Percentiles rank a stretch among this genome's conserved stretches.
phyloP scores from a whole-genome alignment of 2,797 vertebrate species.

The Thripadectes ignobilis region DNA sequence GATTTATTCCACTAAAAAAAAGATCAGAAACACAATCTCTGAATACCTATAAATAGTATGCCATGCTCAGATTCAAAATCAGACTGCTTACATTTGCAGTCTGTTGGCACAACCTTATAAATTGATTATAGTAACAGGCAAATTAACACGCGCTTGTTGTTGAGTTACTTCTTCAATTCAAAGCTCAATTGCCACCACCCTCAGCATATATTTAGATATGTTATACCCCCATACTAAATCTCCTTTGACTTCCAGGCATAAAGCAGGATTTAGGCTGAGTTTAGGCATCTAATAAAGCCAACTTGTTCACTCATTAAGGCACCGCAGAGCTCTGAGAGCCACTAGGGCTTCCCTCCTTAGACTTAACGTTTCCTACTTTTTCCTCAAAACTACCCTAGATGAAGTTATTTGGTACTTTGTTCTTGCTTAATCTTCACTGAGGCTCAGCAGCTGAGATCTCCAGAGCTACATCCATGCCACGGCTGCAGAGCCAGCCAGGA shows the following conservation, averaged over 20 bases:
- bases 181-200: neutral
- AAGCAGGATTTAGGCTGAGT: neutral
- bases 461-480: fast-evolving
- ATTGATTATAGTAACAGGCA: neutral
- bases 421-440: neutral
- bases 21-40: neutral
- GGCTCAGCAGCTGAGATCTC: fast-evolving
- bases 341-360: neutral
- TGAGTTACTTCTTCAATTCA: neutral
- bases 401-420: neutral
- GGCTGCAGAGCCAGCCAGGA: neutral
- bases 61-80: neutral
- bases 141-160: neutral
- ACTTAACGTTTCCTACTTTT: neutral
- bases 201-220: neutral
- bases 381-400: neutral
- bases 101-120: neutral
- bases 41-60: neutral
- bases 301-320: neutral
- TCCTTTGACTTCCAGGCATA: neutral
- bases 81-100: neutral
- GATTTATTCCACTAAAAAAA: neutral
- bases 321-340: neutral
- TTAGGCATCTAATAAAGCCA: neutral
- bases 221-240: neutral